These are phyloP conservation scores for Erinaceus europaeus DNA, from an alignment of 2,113 vertebrate genomes.

Conservation along the genomic window DNA sequence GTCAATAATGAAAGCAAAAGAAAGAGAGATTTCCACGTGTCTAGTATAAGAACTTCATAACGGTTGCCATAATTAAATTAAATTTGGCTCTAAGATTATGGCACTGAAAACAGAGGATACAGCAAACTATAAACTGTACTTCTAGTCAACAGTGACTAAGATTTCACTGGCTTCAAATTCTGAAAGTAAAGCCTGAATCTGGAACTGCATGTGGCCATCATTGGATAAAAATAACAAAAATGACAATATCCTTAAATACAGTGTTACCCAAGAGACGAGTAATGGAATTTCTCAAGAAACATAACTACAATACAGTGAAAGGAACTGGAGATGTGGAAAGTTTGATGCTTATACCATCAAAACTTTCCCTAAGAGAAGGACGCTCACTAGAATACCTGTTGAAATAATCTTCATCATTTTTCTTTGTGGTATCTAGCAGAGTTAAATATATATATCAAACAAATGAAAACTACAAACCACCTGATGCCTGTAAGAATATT, in stretches of 20 bases:
- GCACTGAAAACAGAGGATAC: not conserved
- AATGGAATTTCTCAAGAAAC: not conserved
- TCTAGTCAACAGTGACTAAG: rapidly evolving
- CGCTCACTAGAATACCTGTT: no score
- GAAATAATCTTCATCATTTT: not conserved
- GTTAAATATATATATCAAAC: no score
- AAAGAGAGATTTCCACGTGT: no score
- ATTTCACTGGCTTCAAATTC: not conserved
- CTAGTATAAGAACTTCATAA: no score
- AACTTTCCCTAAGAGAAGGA: not conserved
- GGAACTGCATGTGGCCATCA: not conserved
- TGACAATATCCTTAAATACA: not conserved
- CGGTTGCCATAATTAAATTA: not conserved
- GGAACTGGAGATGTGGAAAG: not conserved
- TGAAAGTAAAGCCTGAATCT: not conserved
- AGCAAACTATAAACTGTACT: not conserved
- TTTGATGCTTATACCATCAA: not conserved
- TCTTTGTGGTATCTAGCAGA: not conserved
- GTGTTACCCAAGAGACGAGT: no score
- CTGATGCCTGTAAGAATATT: no score
- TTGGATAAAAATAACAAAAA: no score
- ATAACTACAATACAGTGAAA: not conserved
- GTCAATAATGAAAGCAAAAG: no score
- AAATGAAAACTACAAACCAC: no score
- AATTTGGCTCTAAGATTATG: not conserved